A percentile compares a stretch with the other conserved stretches of the same genome.
Evolutionary conservation across 2,113 vertebrate species (phyloP).

Genomic region (Nansenia antarctica): DNA sequence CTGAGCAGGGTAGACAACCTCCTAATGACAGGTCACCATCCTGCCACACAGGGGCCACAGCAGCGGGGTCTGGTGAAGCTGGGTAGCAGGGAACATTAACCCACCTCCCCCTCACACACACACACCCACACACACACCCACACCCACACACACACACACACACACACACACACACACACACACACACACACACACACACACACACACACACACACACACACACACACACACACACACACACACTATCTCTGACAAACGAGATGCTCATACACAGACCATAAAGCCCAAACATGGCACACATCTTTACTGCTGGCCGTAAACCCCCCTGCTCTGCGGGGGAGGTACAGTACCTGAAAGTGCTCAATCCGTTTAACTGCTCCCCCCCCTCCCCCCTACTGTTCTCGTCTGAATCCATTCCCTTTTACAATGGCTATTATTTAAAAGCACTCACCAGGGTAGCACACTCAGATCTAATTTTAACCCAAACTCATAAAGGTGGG

Average conservation of each 20-base stretch:
- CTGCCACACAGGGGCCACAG: background rate
- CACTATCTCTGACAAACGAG: conserved; percentile 5
- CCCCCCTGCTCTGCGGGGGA: background rate
- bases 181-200: background rate
- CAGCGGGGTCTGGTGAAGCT: background rate
- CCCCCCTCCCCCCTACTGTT: background rate
- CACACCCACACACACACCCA: background rate
- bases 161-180: background rate
- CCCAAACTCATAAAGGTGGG: background rate
- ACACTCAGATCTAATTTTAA: conserved; percentile 11
- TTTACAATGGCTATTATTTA: background rate
- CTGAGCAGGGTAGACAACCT: background rate
- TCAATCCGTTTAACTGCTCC: background rate
- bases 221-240: background rate
- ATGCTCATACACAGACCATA: background rate
- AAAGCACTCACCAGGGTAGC: conserved; percentile 7
- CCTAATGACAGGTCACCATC: background rate
- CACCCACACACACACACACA: background rate
- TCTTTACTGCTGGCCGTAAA: conserved; percentile 25
- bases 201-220: conserved; percentile 1
- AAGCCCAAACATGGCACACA: background rate
- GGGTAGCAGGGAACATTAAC: conserved; percentile 4
- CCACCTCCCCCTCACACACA: background rate
- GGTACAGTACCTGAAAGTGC: background rate
- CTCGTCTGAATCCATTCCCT: background rate